A percentile compares a stretch with the other conserved stretches of the same genome.
These are phyloP conservation scores for Poeciliopsis turneri DNA, from an alignment of 2,797 vertebrate genomes.

Conservation along the genomic window DNA sequence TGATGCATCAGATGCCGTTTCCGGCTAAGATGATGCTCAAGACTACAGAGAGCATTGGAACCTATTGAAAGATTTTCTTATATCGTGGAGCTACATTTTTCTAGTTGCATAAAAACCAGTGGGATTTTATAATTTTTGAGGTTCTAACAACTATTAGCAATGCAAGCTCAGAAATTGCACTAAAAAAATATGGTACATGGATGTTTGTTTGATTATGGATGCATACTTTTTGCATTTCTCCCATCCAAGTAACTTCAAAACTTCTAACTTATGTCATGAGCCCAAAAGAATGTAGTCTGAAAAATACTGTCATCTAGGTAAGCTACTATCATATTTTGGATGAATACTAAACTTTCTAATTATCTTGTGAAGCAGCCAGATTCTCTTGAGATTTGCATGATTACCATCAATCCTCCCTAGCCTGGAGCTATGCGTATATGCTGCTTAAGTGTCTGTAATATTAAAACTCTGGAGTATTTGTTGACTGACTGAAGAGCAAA, in stretches of 20 bases:
- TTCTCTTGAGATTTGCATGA: neutral
- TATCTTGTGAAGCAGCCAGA: neutral
- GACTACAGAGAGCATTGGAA: neutral
- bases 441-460: constrained; percentile 4
- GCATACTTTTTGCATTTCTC: neutral
- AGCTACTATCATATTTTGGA: neutral
- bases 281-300: neutral
- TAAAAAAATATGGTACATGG: neutral
- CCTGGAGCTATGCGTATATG: constrained; percentile 5
- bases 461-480: constrained; percentile 15
- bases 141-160: neutral
- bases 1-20: neutral
- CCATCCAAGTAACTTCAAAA: neutral
- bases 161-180: neutral
- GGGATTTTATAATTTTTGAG: neutral
- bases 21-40: neutral
- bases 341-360: neutral
- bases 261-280: neutral
- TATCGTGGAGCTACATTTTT: neutral
- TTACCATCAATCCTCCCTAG: constrained; percentile 3
- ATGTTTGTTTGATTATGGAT: neutral
- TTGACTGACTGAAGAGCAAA: constrained; percentile 12
- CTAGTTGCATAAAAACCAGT: neutral
- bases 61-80: neutral
- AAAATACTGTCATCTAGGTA: neutral